These are phyloP conservation scores for Nemotelus pantherinus DNA, from an alignment of 2,888 invertebrate genomes.

Conservation along the genomic window DNA sequence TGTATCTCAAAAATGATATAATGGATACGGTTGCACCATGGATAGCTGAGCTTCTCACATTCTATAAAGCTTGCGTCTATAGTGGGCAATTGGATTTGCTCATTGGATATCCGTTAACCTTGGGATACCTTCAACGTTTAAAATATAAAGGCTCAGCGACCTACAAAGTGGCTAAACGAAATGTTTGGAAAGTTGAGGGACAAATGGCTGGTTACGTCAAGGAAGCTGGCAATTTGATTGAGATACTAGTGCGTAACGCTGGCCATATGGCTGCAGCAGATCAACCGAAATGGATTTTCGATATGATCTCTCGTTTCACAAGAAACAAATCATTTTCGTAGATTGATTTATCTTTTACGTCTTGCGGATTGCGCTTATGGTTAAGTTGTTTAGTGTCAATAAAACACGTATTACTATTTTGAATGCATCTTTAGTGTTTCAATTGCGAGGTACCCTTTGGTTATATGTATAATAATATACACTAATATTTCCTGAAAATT, in stretches of 20 bases:
- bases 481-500: too few relatives aligned
- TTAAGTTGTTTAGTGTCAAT: too few relatives aligned
- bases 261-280: conserved; percentile 86
- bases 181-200: conserved; percentile 75
- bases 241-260: conserved; percentile 79
- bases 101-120: conserved; percentile 86
- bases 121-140: conserved; percentile 78
- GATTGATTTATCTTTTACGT: too few relatives aligned
- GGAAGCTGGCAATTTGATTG: conserved; percentile 75
- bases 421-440: too few relatives aligned
- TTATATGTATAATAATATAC: too few relatives aligned
- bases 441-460: too few relatives aligned
- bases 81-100: conserved; percentile 93
- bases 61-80: conserved; percentile 81
- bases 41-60: conserved; percentile 73
- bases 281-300: conserved; percentile 80
- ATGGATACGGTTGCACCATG: conserved; percentile 83
- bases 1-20: conserved; percentile 77
- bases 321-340: conserved; percentile 62
- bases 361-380: too few relatives aligned
- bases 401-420: too few relatives aligned
- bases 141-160: conserved; percentile 73
- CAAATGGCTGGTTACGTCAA: conserved; percentile 82
- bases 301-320: conserved; percentile 77
- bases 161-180: conserved; percentile 74